Conservation (phyloP, 2,797 vertebrate species). For the Phaenicophaeus curvirostris region DNA sequence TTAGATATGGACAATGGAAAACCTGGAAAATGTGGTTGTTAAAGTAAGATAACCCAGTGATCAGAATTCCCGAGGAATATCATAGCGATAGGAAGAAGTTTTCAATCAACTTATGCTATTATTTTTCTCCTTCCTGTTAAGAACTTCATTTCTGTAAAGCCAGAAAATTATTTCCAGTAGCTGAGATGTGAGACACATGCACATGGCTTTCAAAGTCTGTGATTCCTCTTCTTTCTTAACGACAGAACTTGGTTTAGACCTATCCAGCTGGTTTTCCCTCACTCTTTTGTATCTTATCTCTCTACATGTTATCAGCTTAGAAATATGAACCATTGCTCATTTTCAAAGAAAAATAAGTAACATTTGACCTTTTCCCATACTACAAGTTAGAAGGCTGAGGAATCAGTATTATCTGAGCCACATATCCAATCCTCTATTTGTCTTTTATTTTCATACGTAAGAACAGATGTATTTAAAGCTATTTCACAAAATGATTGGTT, state of each 20-base stretch:
- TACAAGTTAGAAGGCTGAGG: neutral
- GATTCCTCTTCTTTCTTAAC: neutral
- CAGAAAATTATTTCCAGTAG: neutral
- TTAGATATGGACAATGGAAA: neutral
- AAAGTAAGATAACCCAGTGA: neutral
- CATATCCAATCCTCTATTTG: neutral
- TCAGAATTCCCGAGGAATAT: neutral
- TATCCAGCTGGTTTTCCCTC: neutral
- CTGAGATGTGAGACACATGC: neutral
- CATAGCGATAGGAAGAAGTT: neutral
- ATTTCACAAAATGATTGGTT: neutral
- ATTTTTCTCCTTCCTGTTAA: neutral
- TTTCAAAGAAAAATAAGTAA: neutral
- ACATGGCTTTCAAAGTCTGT: neutral
- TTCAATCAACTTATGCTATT: neutral
- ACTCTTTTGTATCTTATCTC: neutral
- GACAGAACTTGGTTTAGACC: neutral
- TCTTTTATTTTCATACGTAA: neutral
- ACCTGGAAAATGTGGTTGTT: neutral
- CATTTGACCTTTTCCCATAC: neutral
- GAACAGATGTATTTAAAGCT: neutral
- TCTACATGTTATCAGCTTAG: neutral
- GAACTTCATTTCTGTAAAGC: neutral
- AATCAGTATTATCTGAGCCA: neutral
- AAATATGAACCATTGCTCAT: neutral